These are phyloP conservation scores for Andrena chrysosceles DNA, from an alignment of 2,888 invertebrate species.

Conservation along the genomic window DNA sequence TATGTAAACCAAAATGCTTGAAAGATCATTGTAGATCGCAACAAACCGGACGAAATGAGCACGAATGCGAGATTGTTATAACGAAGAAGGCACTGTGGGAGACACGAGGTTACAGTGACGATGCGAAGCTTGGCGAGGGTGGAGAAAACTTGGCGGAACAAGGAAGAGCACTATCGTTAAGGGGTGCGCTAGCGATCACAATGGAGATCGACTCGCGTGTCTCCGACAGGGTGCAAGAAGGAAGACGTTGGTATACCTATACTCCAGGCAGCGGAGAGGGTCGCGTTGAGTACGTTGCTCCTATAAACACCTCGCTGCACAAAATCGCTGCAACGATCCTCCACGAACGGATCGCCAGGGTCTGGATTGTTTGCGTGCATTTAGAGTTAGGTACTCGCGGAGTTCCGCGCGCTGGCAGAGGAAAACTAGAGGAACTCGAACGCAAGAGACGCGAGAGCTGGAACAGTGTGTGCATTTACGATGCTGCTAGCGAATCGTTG, in stretches of 20 bases:
- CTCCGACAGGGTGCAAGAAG: constrained; percentile 56
- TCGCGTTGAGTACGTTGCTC: constrained; percentile 64
- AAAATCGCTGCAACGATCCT: constrained; percentile 58
- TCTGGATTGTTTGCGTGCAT: constrained; percentile 44
- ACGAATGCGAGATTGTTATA: no score
- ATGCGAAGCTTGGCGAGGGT: constrained; percentile 1
- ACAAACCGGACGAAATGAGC: no score
- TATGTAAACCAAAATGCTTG: no score
- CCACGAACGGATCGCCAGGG: constrained; percentile 42
- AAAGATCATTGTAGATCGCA: no score
- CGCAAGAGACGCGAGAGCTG: background rate
- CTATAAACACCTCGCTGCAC: constrained; percentile 70
- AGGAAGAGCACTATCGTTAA: constrained; percentile 66
- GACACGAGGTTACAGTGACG: background rate
- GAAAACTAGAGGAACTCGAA: background rate
- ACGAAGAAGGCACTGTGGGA: background rate
- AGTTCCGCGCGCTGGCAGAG: constrained; percentile 14
- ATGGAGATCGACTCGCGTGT: constrained; percentile 56
- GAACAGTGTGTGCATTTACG: constrained; percentile 12
- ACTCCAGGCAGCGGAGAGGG: constrained; percentile 2
- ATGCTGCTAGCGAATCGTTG: background rate
- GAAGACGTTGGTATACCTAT: constrained; percentile 25
- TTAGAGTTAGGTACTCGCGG: constrained; percentile 8
- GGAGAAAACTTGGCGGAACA: constrained; percentile 62
- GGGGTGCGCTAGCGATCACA: constrained; percentile 55